Evolutionary conservation across 2,113 vertebrate species (phyloP), one percentile per base, ranked within the genome.

Genomic region (Mus pahari): DNA sequence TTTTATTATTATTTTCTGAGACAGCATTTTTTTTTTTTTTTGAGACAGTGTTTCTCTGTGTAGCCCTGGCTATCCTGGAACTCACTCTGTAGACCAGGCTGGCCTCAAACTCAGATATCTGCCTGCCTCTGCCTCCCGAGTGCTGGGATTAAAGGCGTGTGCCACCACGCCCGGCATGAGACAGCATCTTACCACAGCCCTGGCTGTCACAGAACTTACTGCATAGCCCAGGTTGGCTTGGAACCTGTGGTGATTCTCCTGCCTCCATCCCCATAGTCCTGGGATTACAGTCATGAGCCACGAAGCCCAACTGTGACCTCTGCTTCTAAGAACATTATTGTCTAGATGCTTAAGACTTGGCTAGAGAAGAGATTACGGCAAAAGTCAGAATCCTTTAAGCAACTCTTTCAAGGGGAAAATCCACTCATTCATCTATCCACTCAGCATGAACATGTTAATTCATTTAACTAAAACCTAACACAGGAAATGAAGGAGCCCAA

Each of bases 241-340:
- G 60, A 86, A 36, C 28, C 36, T 36, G 31, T 22, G 28, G 42
- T 50, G 62, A 68, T 17, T 33, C 31, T 20, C 45, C 33, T 70
- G 42, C 66, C 45, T 71, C 0, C 0, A 48, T n/a, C 66, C 22
- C 33, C 22, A 7, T 16, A 36, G 28, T 68, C 10, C 62, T 17
- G 6, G 11, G 66, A 26, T n/a, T 87, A 70, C 33, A 71, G 66
- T 14, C 33, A 36, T 71, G 48, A 14, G 64, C 33, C 84, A 68
- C 42, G 20, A 86, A n/a, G 64, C 42, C 19, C 45, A 24, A 10
- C 33, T 79, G 68, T 11, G 17, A 60, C 28, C 39, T 96, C 92
- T 91, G 39, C 87, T 94, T 95, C 91, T 53, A 84, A 94, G 62
- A 60, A 95, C 31, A 58, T 39, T 90, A 24, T 78, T 64, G 39